Conservation (phyloP, 2,797 vertebrate species). For the Melanotaenia maccullochi region DNA sequence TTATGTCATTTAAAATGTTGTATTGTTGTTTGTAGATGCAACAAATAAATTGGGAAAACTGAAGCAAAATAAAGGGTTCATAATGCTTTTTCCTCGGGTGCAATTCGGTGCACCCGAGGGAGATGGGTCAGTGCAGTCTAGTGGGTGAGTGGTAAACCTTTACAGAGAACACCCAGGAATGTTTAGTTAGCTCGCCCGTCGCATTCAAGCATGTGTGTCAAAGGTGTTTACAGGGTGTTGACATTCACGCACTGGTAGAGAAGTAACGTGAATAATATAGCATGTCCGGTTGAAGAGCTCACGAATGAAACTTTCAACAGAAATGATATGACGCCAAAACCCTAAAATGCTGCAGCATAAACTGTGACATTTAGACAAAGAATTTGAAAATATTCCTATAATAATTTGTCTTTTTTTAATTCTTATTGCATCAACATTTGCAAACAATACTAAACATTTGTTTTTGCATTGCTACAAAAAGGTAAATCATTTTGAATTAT, state of each 20-base stretch:
- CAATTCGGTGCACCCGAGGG: constrained; percentile 44
- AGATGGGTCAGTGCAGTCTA: constrained; percentile 65
- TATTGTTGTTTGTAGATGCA: neutral
- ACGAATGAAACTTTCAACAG: constrained; percentile 15
- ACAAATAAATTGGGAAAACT: constrained; percentile 4
- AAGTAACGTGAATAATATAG: constrained; percentile 54
- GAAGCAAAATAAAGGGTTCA: neutral
- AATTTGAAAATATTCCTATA: neutral
- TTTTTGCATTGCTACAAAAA: accelerated
- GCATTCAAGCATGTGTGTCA: constrained; percentile 82
- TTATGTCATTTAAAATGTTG: neutral
- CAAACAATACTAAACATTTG: neutral
- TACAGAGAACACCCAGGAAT: constrained; percentile 81
- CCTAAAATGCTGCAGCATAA: neutral
- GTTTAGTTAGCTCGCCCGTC: constrained; percentile 77
- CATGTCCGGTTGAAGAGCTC: constrained; percentile 31
- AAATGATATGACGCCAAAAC: constrained; percentile 1
- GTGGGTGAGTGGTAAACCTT: constrained; percentile 71
- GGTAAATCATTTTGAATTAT: neutral
- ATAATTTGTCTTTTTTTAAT: neutral
- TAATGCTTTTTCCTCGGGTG: constrained; percentile 31
- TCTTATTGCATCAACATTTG: neutral
- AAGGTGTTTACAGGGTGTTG: constrained; percentile 83
- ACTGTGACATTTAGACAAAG: neutral
- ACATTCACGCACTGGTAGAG: constrained; percentile 74